Evolutionary conservation across 2,113 vertebrate species (phyloP).

Genomic region (Anas platyrhynchos): DNA sequence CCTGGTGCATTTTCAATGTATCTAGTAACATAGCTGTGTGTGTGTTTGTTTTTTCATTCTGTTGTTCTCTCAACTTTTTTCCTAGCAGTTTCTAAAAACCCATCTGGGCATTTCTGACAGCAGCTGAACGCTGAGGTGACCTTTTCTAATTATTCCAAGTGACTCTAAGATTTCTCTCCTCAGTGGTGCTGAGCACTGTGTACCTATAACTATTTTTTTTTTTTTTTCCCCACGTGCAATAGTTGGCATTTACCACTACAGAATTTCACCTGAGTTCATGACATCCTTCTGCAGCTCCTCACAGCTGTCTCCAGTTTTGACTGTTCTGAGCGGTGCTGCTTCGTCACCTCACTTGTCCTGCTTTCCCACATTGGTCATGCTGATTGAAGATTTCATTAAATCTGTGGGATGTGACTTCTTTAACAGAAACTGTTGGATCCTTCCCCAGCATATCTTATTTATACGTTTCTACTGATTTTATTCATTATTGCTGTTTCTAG

Average conservation of each 20-base stretch:
- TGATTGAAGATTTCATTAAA: not conserved
- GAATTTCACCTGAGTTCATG: not conserved
- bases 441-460: not conserved
- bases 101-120: constrained; percentile 15
- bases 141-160: constrained; percentile 32
- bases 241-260: not conserved
- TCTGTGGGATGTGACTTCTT: not conserved
- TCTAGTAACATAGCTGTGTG: not conserved
- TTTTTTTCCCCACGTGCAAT: not conserved
- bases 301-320: not conserved
- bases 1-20: not conserved
- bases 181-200: not conserved
- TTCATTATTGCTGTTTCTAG: not conserved
- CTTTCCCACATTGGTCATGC: not conserved
- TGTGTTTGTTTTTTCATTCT: not conserved
- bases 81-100: constrained; percentile 5
- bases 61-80: not conserved
- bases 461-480: not conserved
- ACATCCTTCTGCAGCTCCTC: not conserved
- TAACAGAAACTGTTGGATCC: not conserved
- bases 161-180: constrained; percentile 31
- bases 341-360: not conserved
- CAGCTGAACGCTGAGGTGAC: constrained; percentile 8
- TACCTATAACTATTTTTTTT: not conserved
- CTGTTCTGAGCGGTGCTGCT: not conserved